Evolutionary conservation across 2,797 vertebrate genomes (phyloP), one percentile per base, ranked within the genome.

Genomic region (Channallabes apus): DNA sequence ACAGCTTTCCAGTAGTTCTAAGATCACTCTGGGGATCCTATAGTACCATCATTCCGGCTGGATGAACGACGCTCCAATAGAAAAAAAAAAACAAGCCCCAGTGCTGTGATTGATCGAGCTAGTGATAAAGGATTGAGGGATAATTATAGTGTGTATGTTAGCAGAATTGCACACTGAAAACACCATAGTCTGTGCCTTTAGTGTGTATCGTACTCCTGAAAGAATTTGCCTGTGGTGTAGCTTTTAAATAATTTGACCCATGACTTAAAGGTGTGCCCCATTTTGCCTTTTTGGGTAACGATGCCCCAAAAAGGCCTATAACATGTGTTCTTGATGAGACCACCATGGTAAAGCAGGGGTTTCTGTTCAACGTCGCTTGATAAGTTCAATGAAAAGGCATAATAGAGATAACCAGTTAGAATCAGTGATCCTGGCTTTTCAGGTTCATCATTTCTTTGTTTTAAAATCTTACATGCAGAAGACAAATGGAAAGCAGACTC

Each of bases 401-500:
- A 9, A 41, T 46, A 14, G 51, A 27, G 17, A 27, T 20, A 75
- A 20, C 46, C 15, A 20, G 3, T 32, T 75, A 56, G 17, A 75
- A 20, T 18, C 14, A 11, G 29, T 20, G 0, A 24, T 59, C 15
- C 3, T 38, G 38, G 32, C 72, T 32, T 32, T 2, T 22, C 3
- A 38, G 17, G 6, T 41, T 71, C 9, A 2, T 8, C 22, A 18
- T 51, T 73, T 8, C 4, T 29, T 75, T n/a, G 12, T 46, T 72
- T 46, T 38, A 22, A 46, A 27, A 6, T 27, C 18, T n/a, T 41
- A 61, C 17, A 54, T 9, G 67, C 41, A 20, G n/a, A 32, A 32
- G 41, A 67, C 41, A 54, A 81, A 81, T 22, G 27, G 75, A 12
- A 68, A 68, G 54, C 62, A 22, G 79, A 27, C 15, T 81, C 79